phyloP scores from a whole-genome alignment of 2,797 vertebrate genomes.

The Picus viridis region DNA sequence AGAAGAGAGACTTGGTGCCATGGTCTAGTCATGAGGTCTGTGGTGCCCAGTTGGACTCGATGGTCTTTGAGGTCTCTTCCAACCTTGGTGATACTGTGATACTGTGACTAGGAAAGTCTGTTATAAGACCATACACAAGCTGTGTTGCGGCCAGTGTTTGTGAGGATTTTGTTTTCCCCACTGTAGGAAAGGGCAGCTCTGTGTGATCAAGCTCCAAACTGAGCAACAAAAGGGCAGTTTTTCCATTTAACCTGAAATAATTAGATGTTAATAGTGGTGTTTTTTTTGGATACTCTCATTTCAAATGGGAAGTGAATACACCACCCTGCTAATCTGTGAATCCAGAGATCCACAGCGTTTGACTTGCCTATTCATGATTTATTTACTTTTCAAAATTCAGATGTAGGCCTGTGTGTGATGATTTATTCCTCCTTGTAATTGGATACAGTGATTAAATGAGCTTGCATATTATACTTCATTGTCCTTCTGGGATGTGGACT shows the following conservation, averaged over 20 bases:
- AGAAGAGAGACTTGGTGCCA: no score
- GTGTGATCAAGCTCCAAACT: background rate
- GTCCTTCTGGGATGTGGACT: slow-evolving; percentile 45
- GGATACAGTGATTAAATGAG: slow-evolving; percentile 61
- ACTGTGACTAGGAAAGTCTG: background rate
- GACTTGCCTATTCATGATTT: slow-evolving; percentile 27
- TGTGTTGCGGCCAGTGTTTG: background rate
- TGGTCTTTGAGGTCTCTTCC: no score
- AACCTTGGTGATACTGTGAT: no score
- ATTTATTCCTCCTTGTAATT: slow-evolving; percentile 65
- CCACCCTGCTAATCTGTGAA: background rate
- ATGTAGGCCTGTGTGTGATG: background rate
- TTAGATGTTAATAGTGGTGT: background rate
- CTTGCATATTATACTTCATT: slow-evolving; percentile 46
- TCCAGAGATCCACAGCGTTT: background rate
- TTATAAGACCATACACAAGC: background rate
- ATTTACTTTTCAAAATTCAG: slow-evolving; percentile 60
- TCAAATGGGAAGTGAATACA: background rate
- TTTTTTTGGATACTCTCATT: background rate
- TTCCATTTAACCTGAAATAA: background rate
- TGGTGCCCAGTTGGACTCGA: no score
- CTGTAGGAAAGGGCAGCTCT: background rate
- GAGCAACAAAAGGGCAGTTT: background rate
- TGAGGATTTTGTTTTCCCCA: background rate
- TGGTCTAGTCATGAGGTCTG: no score